Base-by-base conservation (phyloP, 2,113 vertebrate species). In the Bujurquina vittata region DNA sequence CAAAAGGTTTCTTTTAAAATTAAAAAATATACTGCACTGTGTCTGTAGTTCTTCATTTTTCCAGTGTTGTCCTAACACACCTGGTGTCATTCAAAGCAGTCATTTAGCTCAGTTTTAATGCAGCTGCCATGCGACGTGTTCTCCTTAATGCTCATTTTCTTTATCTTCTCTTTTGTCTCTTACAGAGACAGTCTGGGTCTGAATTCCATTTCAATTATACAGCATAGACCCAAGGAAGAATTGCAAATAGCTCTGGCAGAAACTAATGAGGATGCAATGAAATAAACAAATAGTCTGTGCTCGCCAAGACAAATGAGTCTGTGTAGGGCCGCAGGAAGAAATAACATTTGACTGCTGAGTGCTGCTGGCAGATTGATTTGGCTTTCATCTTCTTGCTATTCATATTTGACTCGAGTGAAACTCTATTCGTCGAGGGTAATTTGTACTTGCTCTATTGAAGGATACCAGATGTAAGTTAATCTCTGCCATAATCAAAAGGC, bases 201-300 rank as follows among this genome's bases (percentile, higher is more conserved):
- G 40, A 61, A 75, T 63, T 79, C 57, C 35, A 14, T 75, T 62
- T 84, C 65, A 83, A 9, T 78, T 81, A 46, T 17, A 10, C 18
- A 17, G 63, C 26, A 43, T 18, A 31, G 52, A 60, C 43, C 23
- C 26, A 7, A 65, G 43, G 61, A 87, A 52, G 81, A 80, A 62
- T 15, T 33, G n/a, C 40, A 37, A 26, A 35, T 59, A 49, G 35
- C 58, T 77, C 49, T 65, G 54, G 78, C 56, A 74, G 63, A 52
- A 40, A 57, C 56, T 79, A 80, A 91, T 83, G 81, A 86, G 79
- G 87, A 82, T 63, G 77, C 83, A 55, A 33, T 59, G 74, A 82
- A 85, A 84, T 63, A 90, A 90, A 90, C 79, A 87, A 87, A 85
- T 26, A 75, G 33, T 60, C 80, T 10, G 40, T 10, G 46, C 14